Conservation (phyloP, 2,797 vertebrate genomes). For the Bryconaethiops microstoma region DNA sequence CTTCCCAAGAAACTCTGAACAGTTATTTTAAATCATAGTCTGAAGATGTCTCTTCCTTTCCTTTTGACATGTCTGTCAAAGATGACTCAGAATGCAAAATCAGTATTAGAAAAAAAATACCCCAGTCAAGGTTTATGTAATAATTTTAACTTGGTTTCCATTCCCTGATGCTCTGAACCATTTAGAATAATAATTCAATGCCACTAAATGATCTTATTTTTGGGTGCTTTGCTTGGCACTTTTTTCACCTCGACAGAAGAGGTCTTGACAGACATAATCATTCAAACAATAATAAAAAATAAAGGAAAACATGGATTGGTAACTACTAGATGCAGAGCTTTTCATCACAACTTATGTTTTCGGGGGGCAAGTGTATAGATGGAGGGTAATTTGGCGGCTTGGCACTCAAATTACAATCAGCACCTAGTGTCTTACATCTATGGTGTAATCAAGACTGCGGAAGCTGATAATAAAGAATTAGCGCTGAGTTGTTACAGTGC, state of each 20-base stretch:
- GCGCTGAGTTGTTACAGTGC: conserved; percentile 46
- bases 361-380: not conserved
- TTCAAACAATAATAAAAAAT: not conserved
- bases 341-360: conserved; percentile 12
- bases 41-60: not conserved
- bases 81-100: not conserved
- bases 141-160: not conserved
- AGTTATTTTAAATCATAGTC: not conserved
- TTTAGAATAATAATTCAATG: not conserved
- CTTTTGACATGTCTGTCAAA: not conserved
- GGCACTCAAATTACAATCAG: conserved; percentile 48
- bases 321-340: not conserved
- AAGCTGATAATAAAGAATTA: conserved; percentile 51
- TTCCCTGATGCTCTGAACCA: not conserved
- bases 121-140: not conserved
- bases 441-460: conserved; percentile 47
- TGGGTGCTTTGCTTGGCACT: not conserved
- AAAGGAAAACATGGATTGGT: not conserved
- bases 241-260: not conserved
- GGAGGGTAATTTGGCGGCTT: conserved; percentile 19
- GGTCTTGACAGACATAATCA: not conserved
- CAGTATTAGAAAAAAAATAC: not conserved
- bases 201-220: not conserved
- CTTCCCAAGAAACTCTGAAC: not conserved
- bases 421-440: conserved; percentile 21